Base-by-base conservation (phyloP, 1,140 invertebrate species). In the Metaphire vulgaris region DNA sequence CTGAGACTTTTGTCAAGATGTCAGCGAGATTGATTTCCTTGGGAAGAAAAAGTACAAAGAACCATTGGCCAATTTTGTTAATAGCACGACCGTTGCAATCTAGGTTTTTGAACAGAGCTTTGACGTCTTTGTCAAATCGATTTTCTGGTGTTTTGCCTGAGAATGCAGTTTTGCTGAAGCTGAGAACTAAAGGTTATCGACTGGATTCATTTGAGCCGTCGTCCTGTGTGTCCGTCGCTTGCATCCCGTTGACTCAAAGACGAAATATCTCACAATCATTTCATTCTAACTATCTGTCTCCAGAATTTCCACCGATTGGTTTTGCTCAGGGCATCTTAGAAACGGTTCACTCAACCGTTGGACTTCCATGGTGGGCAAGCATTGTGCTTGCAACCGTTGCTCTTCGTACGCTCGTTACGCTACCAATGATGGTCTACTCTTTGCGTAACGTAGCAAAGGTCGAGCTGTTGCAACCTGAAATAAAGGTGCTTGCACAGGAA, bases 311-410 rank as follows among this genome's bases (percentile, higher is more conserved):
- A 74, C 87, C 90, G 14, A 91, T 93, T 28, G 87, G 87, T 79
- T 87, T 87, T 76, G 85, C 89, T 66, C 91, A 93, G 86, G 88
- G 91, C 75, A 87, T 87, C 30, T 82, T 93, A 30, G 80, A 91
- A 67, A 83, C 86, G 74, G 83, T 93, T 33, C 93, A 95, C 85
- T 89, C 91, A 75, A 81, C 82, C 2, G 89, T 89, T 2, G 91
- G 92, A 2, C 82, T 94, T 29, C 91, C 92, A 66, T 96, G 93
- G 93, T 95, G 93, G 91, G 89, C 89, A 0, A 89, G 91, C 21
- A 92, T 95, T 76, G 81, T 92, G 1, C 76, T 91, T 0, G 88
- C 90, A 14, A 93, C 93, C 12, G 81, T 92, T 72, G 74, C 90
- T 6, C 82, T 92, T 65, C 87, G 92, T 81, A 84, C 87, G 16